Evolutionary conservation across 2,113 vertebrate species (phyloP), one percentile per base, ranked within the genome.

Genomic region (Thinocorus orbignyianus): DNA sequence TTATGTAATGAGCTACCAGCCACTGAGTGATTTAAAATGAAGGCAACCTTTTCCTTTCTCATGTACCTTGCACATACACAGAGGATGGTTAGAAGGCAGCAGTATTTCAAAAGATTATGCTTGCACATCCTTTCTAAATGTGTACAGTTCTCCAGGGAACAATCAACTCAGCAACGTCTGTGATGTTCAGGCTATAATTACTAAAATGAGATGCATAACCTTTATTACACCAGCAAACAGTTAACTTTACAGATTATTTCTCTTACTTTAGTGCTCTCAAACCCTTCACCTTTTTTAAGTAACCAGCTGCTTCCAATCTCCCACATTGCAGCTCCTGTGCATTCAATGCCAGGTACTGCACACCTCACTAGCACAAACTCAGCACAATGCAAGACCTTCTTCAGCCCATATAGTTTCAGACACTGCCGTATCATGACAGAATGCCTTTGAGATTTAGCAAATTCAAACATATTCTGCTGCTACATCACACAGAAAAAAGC

Each of bases 121-220:
- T 79, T 39, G 72, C 41, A 83, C 68, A 72, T 72, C 79, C 72
- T 28, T 79, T 55, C 88, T 65, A 92, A 92, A 94, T 46, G 52
- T 80, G 72, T 41, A 90, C 28, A 1, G 77, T 49, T 90, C 96
- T 94, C 96, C 30, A 44, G 95, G 95, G 95, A 97, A 86, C 81
- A 95, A 86, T 77, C 96, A 94, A 60, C 95, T 96, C 82, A 44
- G 93, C 96, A 96, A 77, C 79, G 96, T 86, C 96, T 91, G 62
- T 90, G 77, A 94, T 61, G 72, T 49, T 78, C 62, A 41, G 62
- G 90, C 57, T 69, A 88, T 90, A 87, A 94, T 91, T 94, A 92
- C 78, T 74, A 91, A 85, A 95, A 93, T 78, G 88, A 95, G 88
- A 96, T 69, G 72, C 90, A 94, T 57, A 96, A 95, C 62, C 94